Evolutionary conservation across 2,888 invertebrate genomes (phyloP).

Genomic region (Epistrophe grossulariae): DNA sequence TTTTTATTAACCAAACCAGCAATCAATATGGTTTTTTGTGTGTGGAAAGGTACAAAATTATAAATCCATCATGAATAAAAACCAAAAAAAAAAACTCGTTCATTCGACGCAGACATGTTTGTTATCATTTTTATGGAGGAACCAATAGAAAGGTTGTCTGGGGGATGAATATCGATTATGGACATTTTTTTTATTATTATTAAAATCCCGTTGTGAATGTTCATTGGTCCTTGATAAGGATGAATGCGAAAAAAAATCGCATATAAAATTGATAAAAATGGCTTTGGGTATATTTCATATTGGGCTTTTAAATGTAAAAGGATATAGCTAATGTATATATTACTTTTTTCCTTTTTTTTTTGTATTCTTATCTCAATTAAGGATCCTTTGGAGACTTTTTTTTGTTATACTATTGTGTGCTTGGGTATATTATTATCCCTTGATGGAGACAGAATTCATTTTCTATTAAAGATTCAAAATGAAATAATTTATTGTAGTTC

Average conservation of each 20-base stretch:
- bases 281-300: slow-evolving; percentile 15
- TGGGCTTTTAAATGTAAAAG: slow-evolving; percentile 41
- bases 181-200: not conserved
- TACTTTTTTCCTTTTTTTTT: not conserved
- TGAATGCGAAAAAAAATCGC: slow-evolving; percentile 9
- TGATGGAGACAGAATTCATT: slow-evolving; percentile 15
- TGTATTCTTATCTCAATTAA: slow-evolving; percentile 38
- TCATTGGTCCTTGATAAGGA: slow-evolving; percentile 36
- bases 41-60: slow-evolving; percentile 38
- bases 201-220: slow-evolving; percentile 24
- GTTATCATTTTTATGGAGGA: slow-evolving; percentile 53
- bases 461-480: not conserved
- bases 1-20: not conserved
- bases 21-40: not conserved
- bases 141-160: slow-evolving; percentile 39
- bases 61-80: slow-evolving; percentile 34
- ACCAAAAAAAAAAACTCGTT: slow-evolving; percentile 27
- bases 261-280: slow-evolving; percentile 47
- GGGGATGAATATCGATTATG: slow-evolving; percentile 50
- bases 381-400: slow-evolving; percentile 30
- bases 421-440: not conserved
- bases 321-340: slow-evolving; percentile 11
- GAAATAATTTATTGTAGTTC: not conserved
- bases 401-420: not conserved
- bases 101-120: slow-evolving; percentile 46